Conservation (phyloP, 2,113 vertebrate genomes). For the Phycodurus eques region DNA sequence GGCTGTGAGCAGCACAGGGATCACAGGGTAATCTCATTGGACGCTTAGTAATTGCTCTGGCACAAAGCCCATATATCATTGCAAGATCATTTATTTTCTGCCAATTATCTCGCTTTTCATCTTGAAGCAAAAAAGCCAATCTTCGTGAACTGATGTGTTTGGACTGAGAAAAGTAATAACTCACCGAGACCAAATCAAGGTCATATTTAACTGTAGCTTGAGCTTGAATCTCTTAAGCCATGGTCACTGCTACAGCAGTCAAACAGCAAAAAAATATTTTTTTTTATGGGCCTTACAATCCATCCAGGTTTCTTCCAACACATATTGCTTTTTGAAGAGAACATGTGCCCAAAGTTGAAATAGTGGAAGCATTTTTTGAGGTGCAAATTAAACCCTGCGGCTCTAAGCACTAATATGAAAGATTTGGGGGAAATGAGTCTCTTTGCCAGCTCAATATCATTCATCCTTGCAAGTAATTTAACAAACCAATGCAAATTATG, state of each 20-base stretch:
- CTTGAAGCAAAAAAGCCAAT: background rate
- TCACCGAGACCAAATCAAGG: too few relatives aligned
- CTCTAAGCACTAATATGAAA: background rate
- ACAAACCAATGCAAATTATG: background rate
- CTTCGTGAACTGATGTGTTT: background rate
- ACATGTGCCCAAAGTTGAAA: background rate
- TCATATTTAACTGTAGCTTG: background rate
- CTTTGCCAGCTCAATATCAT: background rate
- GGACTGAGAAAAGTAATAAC: background rate
- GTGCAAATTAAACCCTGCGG: background rate
- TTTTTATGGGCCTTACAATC: background rate
- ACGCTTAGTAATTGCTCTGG: background rate
- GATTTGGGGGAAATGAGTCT: background rate
- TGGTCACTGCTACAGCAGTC: background rate
- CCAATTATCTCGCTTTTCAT: slow-evolving; percentile 3
- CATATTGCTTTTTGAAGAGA: background rate
- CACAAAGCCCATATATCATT: background rate
- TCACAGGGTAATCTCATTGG: background rate
- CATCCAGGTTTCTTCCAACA: background rate
- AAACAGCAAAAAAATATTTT: background rate
- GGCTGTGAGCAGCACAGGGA: background rate
- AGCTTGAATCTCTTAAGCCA: background rate
- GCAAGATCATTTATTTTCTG: background rate
- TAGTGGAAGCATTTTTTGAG: background rate
- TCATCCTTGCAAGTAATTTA: background rate